Base-by-base conservation (phyloP, 1,140 invertebrate genomes). In the Habropoda laboriosa region DNA sequence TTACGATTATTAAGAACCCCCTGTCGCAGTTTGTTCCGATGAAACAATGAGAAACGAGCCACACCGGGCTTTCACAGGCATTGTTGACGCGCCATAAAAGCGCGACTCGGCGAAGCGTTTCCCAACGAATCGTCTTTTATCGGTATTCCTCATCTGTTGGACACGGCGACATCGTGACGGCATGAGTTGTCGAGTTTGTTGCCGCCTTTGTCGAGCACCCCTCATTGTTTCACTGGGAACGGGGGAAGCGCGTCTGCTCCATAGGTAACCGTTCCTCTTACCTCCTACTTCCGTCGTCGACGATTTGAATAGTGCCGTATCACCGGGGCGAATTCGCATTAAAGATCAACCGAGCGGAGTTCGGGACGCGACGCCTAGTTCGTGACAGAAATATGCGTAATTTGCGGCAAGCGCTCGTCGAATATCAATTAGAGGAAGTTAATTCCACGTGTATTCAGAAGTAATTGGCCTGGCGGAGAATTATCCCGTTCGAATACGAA, bases 151-250 rank as follows among this genome's bases (percentile, higher is more conserved):
- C 71, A 76, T 85, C 67, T 72, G 60, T 72, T 35, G 57, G 51
- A 66, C 51, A 64, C 61, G 30, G 35, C 66, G 68, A 55, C 80
- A 81, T 88, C 85, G 82, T 83, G 81, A 81, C 83, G 83, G 79
- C 63, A 64, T 40, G 57, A 83, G 82, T 86, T 86, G 78, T 85
- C 73, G 85, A 63, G 81, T 89, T 89, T 83, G 87, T 89, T 83
- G 61, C 40, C 32, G 87, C 79, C 76, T 88, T 88, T 87, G 86
- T 88, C 53, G 58, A 45, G 47, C 61, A 68, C 7, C 64, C 27
- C 74, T 86, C 83, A 89, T 90, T 90, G 86, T 90, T 70, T 86
- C 74, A 40, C 67, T 57, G 61, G 51, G 64, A 76, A 82, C 80
- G 79, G 81, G 85, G 78, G 68, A 86, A n/a, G n/a, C n/a, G 79